Conservation (phyloP, 2,888 invertebrate genomes). For the Danaus chrysippus region DNA sequence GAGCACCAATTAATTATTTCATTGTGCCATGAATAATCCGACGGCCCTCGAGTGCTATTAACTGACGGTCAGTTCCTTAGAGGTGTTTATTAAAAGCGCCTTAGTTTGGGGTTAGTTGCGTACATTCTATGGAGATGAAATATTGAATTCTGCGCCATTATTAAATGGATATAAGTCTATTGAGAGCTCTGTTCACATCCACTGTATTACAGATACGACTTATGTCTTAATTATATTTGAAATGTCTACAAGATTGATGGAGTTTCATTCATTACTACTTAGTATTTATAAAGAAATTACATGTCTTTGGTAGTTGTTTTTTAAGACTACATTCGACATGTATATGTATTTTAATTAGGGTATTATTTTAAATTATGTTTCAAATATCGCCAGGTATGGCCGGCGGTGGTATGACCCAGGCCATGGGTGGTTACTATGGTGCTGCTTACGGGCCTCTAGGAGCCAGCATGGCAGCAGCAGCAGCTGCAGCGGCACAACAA, state of each 20-base stretch:
- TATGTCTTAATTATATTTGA: too few species aligned
- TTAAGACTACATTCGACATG: background rate
- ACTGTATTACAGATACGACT: background rate
- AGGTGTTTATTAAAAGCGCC: slow-evolving; percentile 69
- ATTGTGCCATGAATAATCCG: slow-evolving; percentile 64
- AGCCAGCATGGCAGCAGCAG: slow-evolving; percentile 86
- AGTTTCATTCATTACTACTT: too few species aligned
- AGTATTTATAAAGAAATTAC: too few species aligned
- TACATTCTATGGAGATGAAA: slow-evolving; percentile 21
- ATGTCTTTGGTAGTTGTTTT: background rate
- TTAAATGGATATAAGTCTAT: slow-evolving; percentile 4
- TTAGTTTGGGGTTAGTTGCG: slow-evolving; percentile 51
- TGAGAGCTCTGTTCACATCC: background rate
- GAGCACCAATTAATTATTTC: slow-evolving; percentile 77
- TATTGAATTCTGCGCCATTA: slow-evolving; percentile 8
- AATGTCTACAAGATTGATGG: too few species aligned
- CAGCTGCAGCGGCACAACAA: slow-evolving; percentile 84
- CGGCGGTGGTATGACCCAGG: slow-evolving; percentile 82
- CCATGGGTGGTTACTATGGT: slow-evolving; percentile 85
- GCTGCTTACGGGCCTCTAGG: slow-evolving; percentile 86
- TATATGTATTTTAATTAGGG: background rate
- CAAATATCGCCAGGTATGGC: slow-evolving; percentile 81
- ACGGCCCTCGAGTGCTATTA: slow-evolving; percentile 66
- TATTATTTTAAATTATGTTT: background rate
- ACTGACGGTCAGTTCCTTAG: slow-evolving; percentile 73